Evolutionary conservation across 2,113 vertebrate genomes (phyloP), one percentile per base, ranked within the genome.

Genomic region (Eptatretus burgeri): DNA sequence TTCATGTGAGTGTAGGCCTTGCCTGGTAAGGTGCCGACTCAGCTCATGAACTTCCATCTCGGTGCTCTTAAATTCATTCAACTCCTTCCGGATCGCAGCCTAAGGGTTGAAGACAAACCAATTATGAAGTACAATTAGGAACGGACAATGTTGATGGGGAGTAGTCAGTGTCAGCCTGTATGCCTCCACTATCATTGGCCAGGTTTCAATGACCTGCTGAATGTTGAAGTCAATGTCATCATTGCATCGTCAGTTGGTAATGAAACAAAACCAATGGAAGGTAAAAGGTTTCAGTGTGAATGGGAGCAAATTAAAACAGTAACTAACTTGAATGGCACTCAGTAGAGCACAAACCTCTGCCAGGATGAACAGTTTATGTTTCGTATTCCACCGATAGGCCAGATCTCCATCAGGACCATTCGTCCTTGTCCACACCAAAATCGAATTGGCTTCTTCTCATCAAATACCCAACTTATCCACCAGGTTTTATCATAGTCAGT

Each of bases 41-140:
- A 85, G 79, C 75, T 98, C 91, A 51, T 98, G 91, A 70, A 98
- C 91, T 74, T 98, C 89, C 91, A 98, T 98, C 75, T 98, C 89
- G 75, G 85, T 84, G 81, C 91, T 98, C 79, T 98, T 98, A 72
- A 96, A 98, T 74, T 98, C 91, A 63, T 98, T 98, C 68, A 98
- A 80, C 69, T 98, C 91, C 73, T 94, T 98, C 64, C 91, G 82
- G 68, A 98, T 98, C 73, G 91, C 86, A 71, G 91, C 91, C 91
- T 98, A 74, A 64, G 72, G 71, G 13, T 66, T 68, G 72, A 70
- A 75, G 51, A 68, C 66, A 64, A 41, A 18, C 18, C 5, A 63
- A 60, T 68, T 49, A 19, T 64, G 10, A 51, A 13, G 5, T 12
- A n/a, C n/a, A 49, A 20, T 64, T 64, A 11, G 17, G 17, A 1